Evolutionary conservation across 2,888 invertebrate species (phyloP).

Genomic region (Desoria tigrina): DNA sequence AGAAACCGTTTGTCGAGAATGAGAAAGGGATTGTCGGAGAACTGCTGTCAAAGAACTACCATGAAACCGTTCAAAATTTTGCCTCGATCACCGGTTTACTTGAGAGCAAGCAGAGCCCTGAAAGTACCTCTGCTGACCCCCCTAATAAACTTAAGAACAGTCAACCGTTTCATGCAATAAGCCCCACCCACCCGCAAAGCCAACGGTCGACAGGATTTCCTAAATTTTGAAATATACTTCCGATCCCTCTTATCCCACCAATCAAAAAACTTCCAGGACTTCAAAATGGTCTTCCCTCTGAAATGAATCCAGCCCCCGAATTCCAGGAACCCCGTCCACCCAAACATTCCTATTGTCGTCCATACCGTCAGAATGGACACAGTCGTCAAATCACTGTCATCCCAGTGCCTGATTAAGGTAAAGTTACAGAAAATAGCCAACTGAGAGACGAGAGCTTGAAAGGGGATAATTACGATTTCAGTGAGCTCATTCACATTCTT

Average conservation of each 20-base stretch:
- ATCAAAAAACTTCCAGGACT: background rate
- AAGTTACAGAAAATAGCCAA: background rate
- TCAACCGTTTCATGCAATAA: background rate
- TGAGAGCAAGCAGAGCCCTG: too few species aligned
- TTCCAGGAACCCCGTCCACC: background rate
- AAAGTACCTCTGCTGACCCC: background rate
- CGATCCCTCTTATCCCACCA: background rate
- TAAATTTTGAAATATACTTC: background rate
- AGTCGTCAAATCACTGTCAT: background rate
- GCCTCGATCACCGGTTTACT: too few species aligned
- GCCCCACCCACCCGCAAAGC: background rate
- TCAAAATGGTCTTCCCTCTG: background rate
- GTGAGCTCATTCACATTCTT: background rate
- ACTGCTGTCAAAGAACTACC: too few species aligned
- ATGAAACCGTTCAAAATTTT: too few species aligned
- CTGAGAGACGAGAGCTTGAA: background rate
- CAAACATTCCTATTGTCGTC: background rate
- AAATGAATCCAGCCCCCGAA: background rate
- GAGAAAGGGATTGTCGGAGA: too few species aligned
- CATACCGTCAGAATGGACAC: background rate
- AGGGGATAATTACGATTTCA: background rate
- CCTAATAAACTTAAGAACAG: background rate
- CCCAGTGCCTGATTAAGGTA: background rate
- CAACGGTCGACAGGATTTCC: slow-evolving; percentile 1
- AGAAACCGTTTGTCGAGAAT: too few species aligned